Evolutionary conservation across 2,888 invertebrate species (phyloP).

Genomic region (Polydesmus complanatus): DNA sequence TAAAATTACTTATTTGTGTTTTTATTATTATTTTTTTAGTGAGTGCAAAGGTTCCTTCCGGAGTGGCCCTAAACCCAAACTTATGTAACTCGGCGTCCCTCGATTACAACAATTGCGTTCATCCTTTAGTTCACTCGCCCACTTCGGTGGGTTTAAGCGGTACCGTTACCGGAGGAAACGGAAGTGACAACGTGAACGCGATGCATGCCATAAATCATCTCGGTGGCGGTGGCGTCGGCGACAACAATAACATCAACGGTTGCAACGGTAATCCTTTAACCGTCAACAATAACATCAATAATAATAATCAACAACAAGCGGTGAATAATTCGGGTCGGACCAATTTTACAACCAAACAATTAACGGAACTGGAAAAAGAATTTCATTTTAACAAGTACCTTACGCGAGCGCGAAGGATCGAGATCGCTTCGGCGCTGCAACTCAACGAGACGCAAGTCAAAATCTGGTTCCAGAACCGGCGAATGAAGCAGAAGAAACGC

Average conservation of each 20-base stretch:
- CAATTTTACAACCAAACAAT: constrained; percentile 98
- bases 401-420: constrained; percentile 88
- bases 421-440: constrained; percentile 90
- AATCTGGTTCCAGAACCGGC: constrained; percentile 96
- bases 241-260: not conserved
- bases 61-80: not conserved
- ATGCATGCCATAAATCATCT: not conserved
- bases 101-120: not conserved
- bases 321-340: constrained; percentile 79
- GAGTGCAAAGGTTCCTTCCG: not conserved
- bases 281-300: constrained; percentile 25
- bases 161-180: not conserved
- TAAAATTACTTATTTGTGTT: too few species aligned
- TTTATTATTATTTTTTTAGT: not conserved
- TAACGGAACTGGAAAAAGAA: constrained; percentile 97
- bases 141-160: not conserved
- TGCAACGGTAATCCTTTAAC: constrained; percentile 1
- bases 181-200: not conserved
- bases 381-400: constrained; percentile 99
- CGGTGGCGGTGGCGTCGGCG: not conserved
- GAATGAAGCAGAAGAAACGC: constrained; percentile 97
- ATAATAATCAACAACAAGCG: constrained; percentile 32
- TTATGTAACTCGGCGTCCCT: not conserved
- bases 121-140: not conserved
- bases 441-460: constrained; percentile 82